Evolutionary conservation across 2,113 vertebrate species (phyloP).

Genomic region (Dendrocopos noguchii): DNA sequence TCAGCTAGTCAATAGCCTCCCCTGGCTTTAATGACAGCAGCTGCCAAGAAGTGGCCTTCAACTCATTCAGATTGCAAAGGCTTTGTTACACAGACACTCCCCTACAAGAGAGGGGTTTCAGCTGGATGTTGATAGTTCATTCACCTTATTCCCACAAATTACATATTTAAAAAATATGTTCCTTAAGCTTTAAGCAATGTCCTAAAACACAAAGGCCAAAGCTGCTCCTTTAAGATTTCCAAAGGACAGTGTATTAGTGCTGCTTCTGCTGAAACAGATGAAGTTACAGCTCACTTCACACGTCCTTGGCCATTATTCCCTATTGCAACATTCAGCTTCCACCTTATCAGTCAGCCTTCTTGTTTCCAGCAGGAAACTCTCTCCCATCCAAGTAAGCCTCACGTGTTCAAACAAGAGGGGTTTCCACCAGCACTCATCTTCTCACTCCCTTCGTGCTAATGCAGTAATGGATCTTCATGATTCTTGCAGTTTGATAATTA

Average conservation of each 20-base stretch:
- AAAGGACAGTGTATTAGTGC: not conserved
- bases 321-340: not conserved
- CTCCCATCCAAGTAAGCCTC: not conserved
- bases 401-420: not conserved
- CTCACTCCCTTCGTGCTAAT: not conserved
- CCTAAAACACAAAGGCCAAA: not conserved
- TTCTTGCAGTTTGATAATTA: not conserved
- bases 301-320: not conserved
- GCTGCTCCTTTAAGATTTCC: not conserved
- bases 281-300: not conserved
- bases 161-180: not conserved
- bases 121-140: not conserved
- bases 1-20: not conserved
- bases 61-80: not conserved
- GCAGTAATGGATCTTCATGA: not conserved
- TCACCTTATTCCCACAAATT: not conserved
- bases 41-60: not conserved
- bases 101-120: not conserved
- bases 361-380: not conserved
- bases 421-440: not conserved
- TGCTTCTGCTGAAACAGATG: not conserved
- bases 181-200: not conserved
- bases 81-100: not conserved
- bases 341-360: not conserved
- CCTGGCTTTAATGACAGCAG: not conserved